Evolutionary conservation across 2,113 vertebrate species (phyloP).

Genomic region (Rhinogobius similis): DNA sequence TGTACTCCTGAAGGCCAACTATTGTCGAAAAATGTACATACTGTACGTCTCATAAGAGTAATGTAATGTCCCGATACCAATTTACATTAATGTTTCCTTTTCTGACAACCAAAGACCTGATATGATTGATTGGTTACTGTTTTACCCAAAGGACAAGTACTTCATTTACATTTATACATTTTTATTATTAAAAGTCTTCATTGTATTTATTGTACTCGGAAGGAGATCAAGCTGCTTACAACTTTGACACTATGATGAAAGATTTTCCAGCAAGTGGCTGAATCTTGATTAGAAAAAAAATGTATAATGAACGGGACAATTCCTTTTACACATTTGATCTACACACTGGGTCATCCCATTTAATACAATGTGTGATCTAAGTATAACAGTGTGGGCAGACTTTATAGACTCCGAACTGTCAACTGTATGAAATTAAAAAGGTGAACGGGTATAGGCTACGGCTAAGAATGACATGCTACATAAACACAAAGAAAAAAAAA

Average conservation of each 20-base stretch:
- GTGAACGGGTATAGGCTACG: conserved; percentile 57
- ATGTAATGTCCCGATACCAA: conserved; percentile 19
- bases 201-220: conserved; percentile 29
- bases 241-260: not conserved
- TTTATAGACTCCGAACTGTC: conserved; percentile 29
- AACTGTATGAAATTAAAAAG: conserved; percentile 43
- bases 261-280: not conserved
- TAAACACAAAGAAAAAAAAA: conserved; percentile 47
- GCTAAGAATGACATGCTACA: conserved; percentile 63
- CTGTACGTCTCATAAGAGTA: not conserved
- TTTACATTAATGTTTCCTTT: conserved; percentile 6
- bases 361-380: conserved; percentile 20
- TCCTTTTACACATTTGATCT: conserved; percentile 2
- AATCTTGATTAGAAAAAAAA: conserved; percentile 9
- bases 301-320: conserved; percentile 18
- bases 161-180: conserved; percentile 39
- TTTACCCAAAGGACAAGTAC: conserved; percentile 27
- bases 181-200: conserved; percentile 61
- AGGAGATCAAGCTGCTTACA: conserved; percentile 11
- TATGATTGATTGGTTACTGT: conserved; percentile 13
- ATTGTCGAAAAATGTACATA: conserved; percentile 18
- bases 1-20: conserved; percentile 37
- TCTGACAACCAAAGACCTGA: conserved; percentile 55
- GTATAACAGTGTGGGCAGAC: conserved; percentile 20
- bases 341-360: conserved; percentile 15